Base-by-base conservation (phyloP, 2,888 invertebrate genomes). In the Pammene fasciana region DNA sequence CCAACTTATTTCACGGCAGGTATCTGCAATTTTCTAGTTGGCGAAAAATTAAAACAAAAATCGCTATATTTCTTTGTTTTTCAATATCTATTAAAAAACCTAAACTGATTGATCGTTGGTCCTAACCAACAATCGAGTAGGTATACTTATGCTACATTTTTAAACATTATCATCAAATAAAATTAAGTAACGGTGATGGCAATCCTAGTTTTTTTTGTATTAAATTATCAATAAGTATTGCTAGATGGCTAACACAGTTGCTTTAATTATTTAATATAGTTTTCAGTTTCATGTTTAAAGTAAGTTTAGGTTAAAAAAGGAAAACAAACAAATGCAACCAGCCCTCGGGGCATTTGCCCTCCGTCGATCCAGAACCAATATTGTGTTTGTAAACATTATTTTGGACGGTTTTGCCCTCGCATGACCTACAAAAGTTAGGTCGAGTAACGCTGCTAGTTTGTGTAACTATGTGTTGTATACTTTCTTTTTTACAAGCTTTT, bases 351-450 rank as follows among this genome's bases (percentile, higher is more conserved):
- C 54, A 54, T 54, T 34, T 54, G 5, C 52, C 34, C 34, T 13
- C 10, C 18, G 6, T 7, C 26, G 26, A 54, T 54, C n/a, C 34
- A 54, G 34, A 54, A 54, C 54, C 54, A 54, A 54, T 54, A 54
- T 54, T 54, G 34, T 54, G n/a, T 13, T n/a, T 34, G 54, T 54
- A 54, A 54, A 54, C 54, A 54, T 54, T 26, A 54, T 34, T 54
- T 34, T 8, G n/a, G 4, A 34, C 34, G 14, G 46, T 46, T 38
- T 46, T 34, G n/a, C n/a, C 54, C 34, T 54, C 34, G 54, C 8
- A n/a, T 54, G 34, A 54, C 54, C 54, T 54, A 54, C 26, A 26
- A 54, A 34, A 34, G 52, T 54, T 54, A 34, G 26, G n/a, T 50
- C 6, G 46, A 14, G 48, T 48, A 16, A 16, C 16, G 48, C 10